Conservation (phyloP, 2,113 vertebrate species). For the Hippopotamus amphibius region DNA sequence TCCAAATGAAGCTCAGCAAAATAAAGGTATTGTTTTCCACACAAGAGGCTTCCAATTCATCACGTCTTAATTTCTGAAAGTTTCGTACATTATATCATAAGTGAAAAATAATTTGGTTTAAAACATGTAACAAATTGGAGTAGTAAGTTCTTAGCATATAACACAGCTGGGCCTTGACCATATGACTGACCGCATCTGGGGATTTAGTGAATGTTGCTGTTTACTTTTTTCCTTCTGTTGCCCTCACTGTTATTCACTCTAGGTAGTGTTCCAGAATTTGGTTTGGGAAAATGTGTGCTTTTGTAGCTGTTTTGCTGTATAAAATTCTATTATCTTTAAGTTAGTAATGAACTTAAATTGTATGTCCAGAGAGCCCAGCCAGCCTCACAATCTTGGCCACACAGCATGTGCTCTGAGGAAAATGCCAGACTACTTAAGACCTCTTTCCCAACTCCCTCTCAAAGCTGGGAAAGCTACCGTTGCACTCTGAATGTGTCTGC, state of each 20-base stretch:
- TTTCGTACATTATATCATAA: not conserved
- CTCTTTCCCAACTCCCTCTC: not conserved
- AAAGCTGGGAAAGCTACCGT: not conserved
- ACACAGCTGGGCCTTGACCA: not conserved
- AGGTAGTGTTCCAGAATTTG: not conserved
- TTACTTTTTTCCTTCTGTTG: not conserved
- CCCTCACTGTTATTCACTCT: not conserved
- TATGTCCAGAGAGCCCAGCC: not conserved
- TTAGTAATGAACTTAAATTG: not conserved
- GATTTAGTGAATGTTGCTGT: not conserved
- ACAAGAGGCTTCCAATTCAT: not conserved
- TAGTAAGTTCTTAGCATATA: not conserved
- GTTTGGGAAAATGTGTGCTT: not conserved
- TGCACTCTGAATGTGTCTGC: not conserved
- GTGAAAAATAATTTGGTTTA: not conserved
- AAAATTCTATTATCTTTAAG: not conserved
- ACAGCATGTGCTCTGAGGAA: not conserved
- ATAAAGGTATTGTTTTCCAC: slow-evolving; percentile 91
- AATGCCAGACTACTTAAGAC: not conserved
- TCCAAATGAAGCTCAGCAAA: slow-evolving; percentile 99
- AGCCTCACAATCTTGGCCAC: not conserved
- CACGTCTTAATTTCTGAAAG: not conserved
- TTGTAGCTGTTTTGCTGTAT: not conserved
- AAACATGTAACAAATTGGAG: not conserved
- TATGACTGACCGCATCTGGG: not conserved